These are phyloP conservation scores for Sparus aurata DNA, from an alignment of 2,797 vertebrate genomes.

Conservation along the genomic window DNA sequence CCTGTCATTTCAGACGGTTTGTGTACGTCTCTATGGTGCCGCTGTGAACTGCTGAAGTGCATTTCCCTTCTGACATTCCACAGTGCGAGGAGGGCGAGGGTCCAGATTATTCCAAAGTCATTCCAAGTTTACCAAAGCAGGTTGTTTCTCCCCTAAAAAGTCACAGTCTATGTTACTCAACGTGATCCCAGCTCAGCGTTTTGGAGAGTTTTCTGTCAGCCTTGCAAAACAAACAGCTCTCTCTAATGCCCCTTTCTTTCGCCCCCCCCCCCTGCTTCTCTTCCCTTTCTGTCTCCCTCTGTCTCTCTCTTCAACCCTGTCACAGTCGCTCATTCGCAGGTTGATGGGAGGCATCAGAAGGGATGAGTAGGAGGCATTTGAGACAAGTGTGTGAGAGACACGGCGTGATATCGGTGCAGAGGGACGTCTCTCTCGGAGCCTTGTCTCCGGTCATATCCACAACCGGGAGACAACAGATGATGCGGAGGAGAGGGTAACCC, in stretches of 20 bases:
- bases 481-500: constrained; percentile 65
- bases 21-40: constrained; percentile 34
- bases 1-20: constrained; percentile 70
- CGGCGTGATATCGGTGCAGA: constrained; percentile 67
- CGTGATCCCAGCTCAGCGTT: constrained; percentile 76
- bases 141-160: constrained; percentile 80
- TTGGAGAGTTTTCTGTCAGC: constrained; percentile 79
- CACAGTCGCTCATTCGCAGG: constrained; percentile 81
- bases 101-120: constrained; percentile 81
- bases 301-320: constrained; percentile 72
- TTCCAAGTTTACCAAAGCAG: constrained; percentile 82
- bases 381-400: constrained; percentile 77
- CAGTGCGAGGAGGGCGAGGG: constrained; percentile 59
- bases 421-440: constrained; percentile 71
- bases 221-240: constrained; percentile 84
- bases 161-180: constrained; percentile 78
- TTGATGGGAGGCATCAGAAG: constrained; percentile 81
- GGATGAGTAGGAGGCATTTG: constrained; percentile 79
- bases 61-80: constrained; percentile 69
- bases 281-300: constrained; percentile 56
- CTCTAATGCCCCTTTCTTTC: constrained; percentile 70
- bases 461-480: constrained; percentile 70
- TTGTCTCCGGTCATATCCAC: constrained; percentile 74
- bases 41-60: constrained; percentile 72
- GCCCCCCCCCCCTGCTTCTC: constrained; percentile 63